These are phyloP conservation scores for Barbus barbus DNA, from an alignment of 2,113 vertebrate species.

Conservation along the genomic window DNA sequence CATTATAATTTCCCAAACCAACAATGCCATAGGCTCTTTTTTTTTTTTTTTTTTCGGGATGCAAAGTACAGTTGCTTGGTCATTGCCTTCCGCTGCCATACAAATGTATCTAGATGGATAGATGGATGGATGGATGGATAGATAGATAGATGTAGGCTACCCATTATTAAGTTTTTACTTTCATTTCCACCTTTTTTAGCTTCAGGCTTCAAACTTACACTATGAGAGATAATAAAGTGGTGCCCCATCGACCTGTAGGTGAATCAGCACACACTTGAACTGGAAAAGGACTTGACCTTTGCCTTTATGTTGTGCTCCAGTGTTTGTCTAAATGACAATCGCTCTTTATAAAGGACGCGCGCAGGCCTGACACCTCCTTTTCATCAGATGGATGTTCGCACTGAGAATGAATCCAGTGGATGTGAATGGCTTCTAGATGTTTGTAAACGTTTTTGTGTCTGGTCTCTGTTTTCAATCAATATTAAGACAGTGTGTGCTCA, in stretches of 20 bases:
- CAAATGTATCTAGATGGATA: neutral
- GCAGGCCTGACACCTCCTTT: conserved; percentile 92
- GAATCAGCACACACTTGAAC: conserved; percentile 94
- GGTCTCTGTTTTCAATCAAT: conserved; percentile 48
- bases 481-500: conserved; percentile 42
- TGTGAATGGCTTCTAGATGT: conserved; percentile 85
- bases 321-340: conserved; percentile 99
- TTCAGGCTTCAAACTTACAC: neutral
- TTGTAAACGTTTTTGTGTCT: conserved; percentile 68
- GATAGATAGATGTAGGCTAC: neutral
- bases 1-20: neutral
- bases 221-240: neutral
- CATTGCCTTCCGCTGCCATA: neutral
- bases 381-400: conserved; percentile 91
- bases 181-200: neutral
- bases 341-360: conserved; percentile 92
- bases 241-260: conserved; percentile 74
- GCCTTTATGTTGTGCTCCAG: conserved; percentile 92
- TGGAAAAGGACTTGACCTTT: conserved; percentile 99
- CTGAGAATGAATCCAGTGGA: conserved; percentile 82
- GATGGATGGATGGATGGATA: conserved; percentile 9
- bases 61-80: neutral
- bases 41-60: too few relatives aligned
- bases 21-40: neutral
- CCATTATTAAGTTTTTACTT: neutral